Evolutionary conservation across 1,140 invertebrate genomes (phyloP).

Genomic region (Drosophila neocordata): DNA sequence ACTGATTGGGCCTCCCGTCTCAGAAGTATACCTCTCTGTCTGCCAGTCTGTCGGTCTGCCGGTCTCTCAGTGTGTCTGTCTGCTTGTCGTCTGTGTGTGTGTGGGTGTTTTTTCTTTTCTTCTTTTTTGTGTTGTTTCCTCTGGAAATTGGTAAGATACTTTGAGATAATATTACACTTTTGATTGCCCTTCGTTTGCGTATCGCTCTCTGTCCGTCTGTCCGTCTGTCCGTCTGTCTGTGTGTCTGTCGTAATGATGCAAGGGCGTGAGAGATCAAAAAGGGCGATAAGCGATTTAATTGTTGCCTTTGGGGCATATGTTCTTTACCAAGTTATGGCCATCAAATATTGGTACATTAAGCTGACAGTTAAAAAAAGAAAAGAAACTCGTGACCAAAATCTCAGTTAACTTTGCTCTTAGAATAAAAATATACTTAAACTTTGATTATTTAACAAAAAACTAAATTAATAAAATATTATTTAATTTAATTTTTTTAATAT

Average conservation of each 20-base stretch:
- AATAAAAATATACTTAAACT: background rate
- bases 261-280: constrained; percentile 65
- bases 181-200: constrained; percentile 40
- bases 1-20: constrained; percentile 69
- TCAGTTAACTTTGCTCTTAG: background rate
- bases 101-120: constrained; percentile 7
- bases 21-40: background rate
- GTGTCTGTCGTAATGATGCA: constrained; percentile 42
- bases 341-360: background rate
- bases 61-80: background rate
- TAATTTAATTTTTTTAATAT: too few species aligned
- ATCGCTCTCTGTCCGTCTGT: background rate
- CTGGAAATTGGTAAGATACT: constrained; percentile 68
- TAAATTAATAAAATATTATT: too few species aligned
- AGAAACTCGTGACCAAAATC: constrained; percentile 3
- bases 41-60: background rate
- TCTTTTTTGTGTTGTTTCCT: constrained; percentile 6
- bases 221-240: constrained; percentile 1
- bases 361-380: background rate
- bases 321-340: constrained; percentile 23
- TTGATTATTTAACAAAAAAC: constrained; percentile 1
- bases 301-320: constrained; percentile 32
- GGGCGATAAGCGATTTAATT: constrained; percentile 64
- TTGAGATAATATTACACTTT: constrained; percentile 67
- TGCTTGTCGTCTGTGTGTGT: background rate